A percentile compares a stretch with the other conserved stretches of the same genome.
Evolutionary conservation across 2,113 vertebrate species (phyloP).

Genomic region (Carassius auratus): DNA sequence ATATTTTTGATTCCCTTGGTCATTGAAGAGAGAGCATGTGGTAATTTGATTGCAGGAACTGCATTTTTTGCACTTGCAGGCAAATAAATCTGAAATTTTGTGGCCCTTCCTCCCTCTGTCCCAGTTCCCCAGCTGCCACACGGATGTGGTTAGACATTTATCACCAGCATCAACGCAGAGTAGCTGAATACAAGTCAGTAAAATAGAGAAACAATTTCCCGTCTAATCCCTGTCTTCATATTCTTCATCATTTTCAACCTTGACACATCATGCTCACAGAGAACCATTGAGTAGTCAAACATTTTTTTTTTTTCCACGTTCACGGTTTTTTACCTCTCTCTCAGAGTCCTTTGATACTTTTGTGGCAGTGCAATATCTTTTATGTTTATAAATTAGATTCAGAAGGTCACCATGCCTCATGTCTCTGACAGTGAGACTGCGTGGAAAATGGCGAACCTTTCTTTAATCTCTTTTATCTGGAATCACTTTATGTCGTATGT

Average conservation of each 20-base stretch:
- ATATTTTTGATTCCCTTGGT: conserved; percentile 8
- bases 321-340: conserved; percentile 28
- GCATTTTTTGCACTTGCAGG: conserved; percentile 17
- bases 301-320: conserved; percentile 8
- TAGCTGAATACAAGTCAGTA: conserved; percentile 28
- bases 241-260: conserved; percentile 52
- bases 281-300: conserved; percentile 52
- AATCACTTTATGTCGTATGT: conserved; percentile 32
- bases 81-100: conserved; percentile 45
- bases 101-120: conserved; percentile 14
- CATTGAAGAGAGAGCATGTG: conserved; percentile 9
- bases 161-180: conserved; percentile 46
- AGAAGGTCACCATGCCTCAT: conserved; percentile 48
- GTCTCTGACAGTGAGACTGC: conserved; percentile 40
- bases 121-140: conserved; percentile 37
- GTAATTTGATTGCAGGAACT: conserved; percentile 21
- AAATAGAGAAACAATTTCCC: conserved; percentile 45
- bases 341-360: conserved; percentile 41
- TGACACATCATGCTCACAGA: conserved; percentile 47
- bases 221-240: conserved; percentile 35
- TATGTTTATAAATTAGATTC: conserved; percentile 58
- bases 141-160: conserved; percentile 38
- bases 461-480: conserved; percentile 46
- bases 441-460: conserved; percentile 40
- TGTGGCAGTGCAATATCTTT: conserved; percentile 50